A percentile compares a stretch with the other conserved stretches of the same genome.
Evolutionary conservation across 2,113 vertebrate genomes (phyloP).

Genomic region (Pavo muticus): DNA sequence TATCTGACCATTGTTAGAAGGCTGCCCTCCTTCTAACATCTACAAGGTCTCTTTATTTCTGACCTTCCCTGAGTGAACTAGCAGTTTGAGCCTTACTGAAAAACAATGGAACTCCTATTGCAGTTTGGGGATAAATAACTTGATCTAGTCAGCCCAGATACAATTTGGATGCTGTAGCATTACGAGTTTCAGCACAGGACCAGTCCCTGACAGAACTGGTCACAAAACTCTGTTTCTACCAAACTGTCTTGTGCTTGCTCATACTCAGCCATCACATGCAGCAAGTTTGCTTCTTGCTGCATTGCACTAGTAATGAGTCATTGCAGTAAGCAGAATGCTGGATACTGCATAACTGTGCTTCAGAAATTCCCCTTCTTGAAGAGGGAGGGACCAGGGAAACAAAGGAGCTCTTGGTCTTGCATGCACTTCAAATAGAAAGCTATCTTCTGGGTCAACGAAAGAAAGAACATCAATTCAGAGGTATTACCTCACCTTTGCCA

Average conservation of each 20-base stretch:
- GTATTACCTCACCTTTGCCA: neutral
- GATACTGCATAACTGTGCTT: neutral
- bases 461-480: neutral
- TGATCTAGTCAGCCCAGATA: neutral
- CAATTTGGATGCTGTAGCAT: neutral
- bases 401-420: neutral
- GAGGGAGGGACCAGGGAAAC: neutral
- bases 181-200: fast-evolving
- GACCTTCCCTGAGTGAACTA: neutral
- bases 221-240: neutral
- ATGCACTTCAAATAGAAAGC: neutral
- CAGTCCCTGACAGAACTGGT: no score
- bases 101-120: neutral
- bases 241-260: neutral
- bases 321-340: neutral
- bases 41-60: neutral
- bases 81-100: neutral
- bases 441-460: neutral
- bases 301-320: neutral
- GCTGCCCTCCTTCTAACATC: neutral
- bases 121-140: neutral
- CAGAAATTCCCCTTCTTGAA: neutral
- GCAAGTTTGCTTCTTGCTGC: neutral
- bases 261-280: neutral
- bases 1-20: neutral